Percentiles rank a stretch among this genome's conserved stretches.
Conservation (phyloP, 2,797 vertebrate species). For the Poeciliopsis paucimaculata region DNA sequence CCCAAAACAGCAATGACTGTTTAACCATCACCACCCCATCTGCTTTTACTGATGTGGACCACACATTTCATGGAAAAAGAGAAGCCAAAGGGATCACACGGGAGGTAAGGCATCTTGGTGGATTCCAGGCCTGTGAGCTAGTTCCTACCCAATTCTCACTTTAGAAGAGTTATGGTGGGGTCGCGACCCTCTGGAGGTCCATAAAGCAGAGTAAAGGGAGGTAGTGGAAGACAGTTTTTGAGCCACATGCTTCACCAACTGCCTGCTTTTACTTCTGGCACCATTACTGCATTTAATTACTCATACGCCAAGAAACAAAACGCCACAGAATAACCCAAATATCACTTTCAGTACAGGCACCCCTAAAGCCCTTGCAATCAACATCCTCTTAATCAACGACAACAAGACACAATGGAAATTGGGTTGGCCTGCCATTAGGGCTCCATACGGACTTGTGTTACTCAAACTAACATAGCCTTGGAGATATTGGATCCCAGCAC, state of each 20-base stretch:
- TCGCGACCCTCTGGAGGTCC: conserved; percentile 69
- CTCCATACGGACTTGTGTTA: conserved; percentile 62
- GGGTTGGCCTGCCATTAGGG: conserved; percentile 62
- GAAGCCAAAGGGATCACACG: conserved; percentile 27
- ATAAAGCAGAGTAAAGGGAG: conserved; percentile 72
- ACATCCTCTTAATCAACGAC: conserved; percentile 73
- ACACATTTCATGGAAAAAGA: conserved; percentile 54
- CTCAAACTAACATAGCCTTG: conserved; percentile 64
- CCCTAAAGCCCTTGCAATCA: conserved; percentile 75
- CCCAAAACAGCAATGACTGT: conserved; percentile 61
- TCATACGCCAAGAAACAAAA: conserved; percentile 53
- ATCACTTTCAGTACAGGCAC: conserved; percentile 68
- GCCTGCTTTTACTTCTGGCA: conserved; percentile 66
- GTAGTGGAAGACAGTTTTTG: conserved; percentile 53
- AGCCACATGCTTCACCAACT: conserved; percentile 47
- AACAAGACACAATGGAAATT: conserved; percentile 61
- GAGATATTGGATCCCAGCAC: conserved; percentile 64
- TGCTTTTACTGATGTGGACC: conserved; percentile 47
- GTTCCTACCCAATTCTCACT: conserved; percentile 48
- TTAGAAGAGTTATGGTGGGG: conserved; percentile 73
- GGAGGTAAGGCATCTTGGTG: conserved; percentile 44
- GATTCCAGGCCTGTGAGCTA: conserved; percentile 74
- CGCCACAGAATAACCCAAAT: conserved; percentile 75
- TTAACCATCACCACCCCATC: conserved; percentile 56
- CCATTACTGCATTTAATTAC: conserved; percentile 67